Percentiles rank a stretch among this genome's conserved stretches.
Conservation (phyloP, 2,797 vertebrate genomes). For the Xerus rutilus region DNA sequence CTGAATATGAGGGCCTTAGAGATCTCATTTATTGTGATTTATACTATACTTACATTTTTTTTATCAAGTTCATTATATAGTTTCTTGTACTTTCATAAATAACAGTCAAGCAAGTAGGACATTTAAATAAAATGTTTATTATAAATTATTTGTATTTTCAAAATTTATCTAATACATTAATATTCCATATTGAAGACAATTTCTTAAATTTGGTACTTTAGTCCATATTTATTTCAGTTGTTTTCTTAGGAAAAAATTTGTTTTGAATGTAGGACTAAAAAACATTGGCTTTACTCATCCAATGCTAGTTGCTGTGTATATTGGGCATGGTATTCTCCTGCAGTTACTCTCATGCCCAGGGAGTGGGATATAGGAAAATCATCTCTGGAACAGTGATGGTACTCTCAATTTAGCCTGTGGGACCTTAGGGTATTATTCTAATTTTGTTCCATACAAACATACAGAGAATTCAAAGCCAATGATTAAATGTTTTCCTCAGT, state of each 20-base stretch:
- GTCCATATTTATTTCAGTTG: neutral
- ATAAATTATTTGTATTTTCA: slow-evolving; percentile 51
- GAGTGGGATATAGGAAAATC: neutral
- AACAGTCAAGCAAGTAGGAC: neutral
- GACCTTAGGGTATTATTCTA: neutral
- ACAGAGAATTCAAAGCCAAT: neutral
- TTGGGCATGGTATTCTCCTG: neutral
- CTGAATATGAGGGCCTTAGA: slow-evolving; percentile 50
- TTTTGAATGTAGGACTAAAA: neutral
- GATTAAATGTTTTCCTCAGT: neutral
- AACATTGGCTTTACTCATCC: neutral
- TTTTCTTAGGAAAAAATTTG: neutral
- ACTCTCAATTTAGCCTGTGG: neutral
- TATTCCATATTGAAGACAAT: neutral
- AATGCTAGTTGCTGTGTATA: neutral
- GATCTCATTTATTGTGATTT: slow-evolving; percentile 70
- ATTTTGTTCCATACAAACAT: neutral
- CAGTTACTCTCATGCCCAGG: neutral
- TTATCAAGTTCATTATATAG: slow-evolving; percentile 33
- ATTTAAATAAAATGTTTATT: slow-evolving; percentile 35
- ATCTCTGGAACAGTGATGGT: neutral
- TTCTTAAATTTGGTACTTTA: slow-evolving; percentile 34
- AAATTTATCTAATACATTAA: slow-evolving; percentile 15
- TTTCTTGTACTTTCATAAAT: slow-evolving; percentile 57
- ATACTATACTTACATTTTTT: slow-evolving; percentile 35